A percentile compares a stretch with the other conserved stretches of the same genome.
These are phyloP conservation scores for Saimiri boliviensis DNA, from an alignment of 2,113 vertebrate genomes.

Conservation along the genomic window DNA sequence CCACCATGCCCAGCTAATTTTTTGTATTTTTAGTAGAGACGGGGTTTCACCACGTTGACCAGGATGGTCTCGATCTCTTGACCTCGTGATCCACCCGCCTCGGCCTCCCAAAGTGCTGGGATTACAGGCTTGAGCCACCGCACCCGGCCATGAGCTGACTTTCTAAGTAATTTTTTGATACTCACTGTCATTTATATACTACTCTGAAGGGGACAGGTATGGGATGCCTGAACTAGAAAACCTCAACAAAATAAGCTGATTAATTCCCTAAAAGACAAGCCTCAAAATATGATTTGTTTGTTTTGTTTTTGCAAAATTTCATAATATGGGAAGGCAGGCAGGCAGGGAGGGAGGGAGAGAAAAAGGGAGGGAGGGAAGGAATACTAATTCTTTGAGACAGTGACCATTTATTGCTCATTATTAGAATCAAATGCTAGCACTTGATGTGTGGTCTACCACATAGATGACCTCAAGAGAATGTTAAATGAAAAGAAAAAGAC, in stretches of 20 bases:
- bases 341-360: not conserved
- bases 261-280: not conserved
- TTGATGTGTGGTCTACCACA: not conserved
- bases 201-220: not conserved
- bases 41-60: no score
- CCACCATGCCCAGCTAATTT: no score
- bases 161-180: not conserved
- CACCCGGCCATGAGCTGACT: no score
- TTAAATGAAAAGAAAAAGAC: not conserved
- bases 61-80: no score
- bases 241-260: not conserved
- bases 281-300: not conserved
- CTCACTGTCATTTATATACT: not conserved
- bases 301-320: not conserved
- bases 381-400: not conserved
- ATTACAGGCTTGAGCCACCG: no score
- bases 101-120: no score
- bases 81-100: no score
- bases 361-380: fast-evolving
- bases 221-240: not conserved
- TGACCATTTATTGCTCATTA: not conserved
- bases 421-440: not conserved
- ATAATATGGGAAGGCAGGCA: not conserved
- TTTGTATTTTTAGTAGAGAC: no score
- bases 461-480: not conserved